Base-by-base conservation (phyloP, 2,797 vertebrate species). In the Sebastes iracundus region DNA sequence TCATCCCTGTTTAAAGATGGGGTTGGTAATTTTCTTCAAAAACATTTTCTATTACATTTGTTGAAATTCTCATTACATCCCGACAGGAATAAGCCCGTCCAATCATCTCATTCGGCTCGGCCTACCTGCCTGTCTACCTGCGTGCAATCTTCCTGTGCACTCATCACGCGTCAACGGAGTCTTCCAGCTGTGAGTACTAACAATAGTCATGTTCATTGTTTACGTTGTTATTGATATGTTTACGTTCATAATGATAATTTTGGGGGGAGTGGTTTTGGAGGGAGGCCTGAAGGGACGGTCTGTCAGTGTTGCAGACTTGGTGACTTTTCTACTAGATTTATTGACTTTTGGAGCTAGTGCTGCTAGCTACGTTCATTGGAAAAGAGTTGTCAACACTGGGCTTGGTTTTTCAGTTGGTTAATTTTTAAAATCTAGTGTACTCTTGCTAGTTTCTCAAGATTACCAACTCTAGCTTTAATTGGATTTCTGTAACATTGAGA, bases 71-170 rank as follows among this genome's bases (percentile, higher is more conserved):
- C 0, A 53, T n/a, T 11, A 53, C 52, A 53, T 22, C 52, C 52
- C 5, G 9, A 22, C 52, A 53, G 52, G 20, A 53, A 11, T 53
- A 22, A 53, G 9, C n/a, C 52, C 9, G 3, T 12, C n/a, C 0
- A 1, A 11, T 53, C 20, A 53, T 53, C 49, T 53, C 20, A 53
- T 53, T 53, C 0, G 20, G 9, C 20, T 0, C 3, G 0, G 52
- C 5, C 52, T 53, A 2, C 52, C 52, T 53, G 49, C 49, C 3
- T 49, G 46, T n/a, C 46, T 49, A 49, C 46, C 52, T 53, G 20
- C n/a, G 9, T 22, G n/a, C 9, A 53, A 9, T 53, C 52, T 49
- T 20, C 7, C 18, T 20, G 7, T 49, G 46, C 46, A n/a, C 46
- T 49, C 18, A 1, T 42, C 4, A 35, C 33, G 33, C 4, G 11